Evolutionary conservation across 1,140 invertebrate genomes (phyloP).

Genomic region (Stenopsyche tienmushanensis): DNA sequence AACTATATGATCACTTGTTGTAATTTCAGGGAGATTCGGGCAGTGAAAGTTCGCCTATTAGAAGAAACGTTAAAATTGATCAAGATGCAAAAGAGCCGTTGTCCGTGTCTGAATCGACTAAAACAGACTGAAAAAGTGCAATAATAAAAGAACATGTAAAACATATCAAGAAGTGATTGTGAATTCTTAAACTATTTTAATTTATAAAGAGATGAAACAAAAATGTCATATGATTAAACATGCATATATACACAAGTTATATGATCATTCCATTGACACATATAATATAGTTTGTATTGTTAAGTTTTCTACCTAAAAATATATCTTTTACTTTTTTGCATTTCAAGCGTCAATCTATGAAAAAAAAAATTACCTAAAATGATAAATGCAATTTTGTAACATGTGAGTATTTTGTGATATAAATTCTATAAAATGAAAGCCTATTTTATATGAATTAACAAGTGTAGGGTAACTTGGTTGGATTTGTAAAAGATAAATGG

Average conservation of each 20-base stretch:
- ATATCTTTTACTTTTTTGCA: too few species aligned
- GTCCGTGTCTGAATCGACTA: conserved; percentile 23
- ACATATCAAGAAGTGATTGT: conserved; percentile 60
- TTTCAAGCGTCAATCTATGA: too few species aligned
- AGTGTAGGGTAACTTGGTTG: too few species aligned
- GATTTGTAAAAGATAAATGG: too few species aligned
- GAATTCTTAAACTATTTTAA: conserved; percentile 50
- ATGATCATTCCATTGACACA: background rate
- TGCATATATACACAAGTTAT: background rate
- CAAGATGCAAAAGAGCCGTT: conserved; percentile 21
- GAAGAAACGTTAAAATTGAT: conserved; percentile 50
- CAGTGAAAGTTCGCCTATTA: conserved; percentile 55
- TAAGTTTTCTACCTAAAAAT: background rate
- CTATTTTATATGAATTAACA: background rate
- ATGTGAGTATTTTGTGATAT: background rate
- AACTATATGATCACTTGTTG: conserved; percentile 2
- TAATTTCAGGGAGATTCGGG: conserved; percentile 55
- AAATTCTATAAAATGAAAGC: background rate
- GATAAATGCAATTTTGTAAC: background rate
- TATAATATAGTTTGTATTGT: background rate
- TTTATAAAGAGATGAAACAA: conserved; percentile 10
- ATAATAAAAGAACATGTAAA: conserved; percentile 51
- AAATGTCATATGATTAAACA: too few species aligned
- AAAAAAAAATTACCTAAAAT: background rate
- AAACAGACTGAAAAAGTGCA: conserved; percentile 44